These are phyloP conservation scores for Drosophila subquinaria DNA, from an alignment of 2,888 invertebrate genomes.

Conservation along the genomic window DNA sequence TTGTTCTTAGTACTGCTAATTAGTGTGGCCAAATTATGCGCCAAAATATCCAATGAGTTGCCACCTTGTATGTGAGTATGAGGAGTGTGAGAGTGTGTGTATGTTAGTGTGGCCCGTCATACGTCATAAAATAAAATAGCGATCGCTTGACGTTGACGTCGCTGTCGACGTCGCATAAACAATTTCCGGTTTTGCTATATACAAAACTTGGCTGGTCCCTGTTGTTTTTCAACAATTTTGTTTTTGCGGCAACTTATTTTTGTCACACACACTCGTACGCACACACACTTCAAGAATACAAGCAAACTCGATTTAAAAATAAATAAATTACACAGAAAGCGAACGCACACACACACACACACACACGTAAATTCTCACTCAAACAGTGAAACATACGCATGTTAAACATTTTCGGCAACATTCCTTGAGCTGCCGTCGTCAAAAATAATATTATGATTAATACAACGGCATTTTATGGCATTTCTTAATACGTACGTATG, in stretches of 20 bases:
- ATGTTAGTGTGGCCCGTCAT: constrained; percentile 33
- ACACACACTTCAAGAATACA: constrained; percentile 16
- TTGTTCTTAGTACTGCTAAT: constrained; percentile 61
- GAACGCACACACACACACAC: constrained; percentile 43
- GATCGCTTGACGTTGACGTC: constrained; percentile 45
- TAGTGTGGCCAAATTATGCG: constrained; percentile 79
- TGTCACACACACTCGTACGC: constrained; percentile 59
- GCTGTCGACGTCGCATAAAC: constrained; percentile 66
- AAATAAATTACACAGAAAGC: constrained; percentile 77
- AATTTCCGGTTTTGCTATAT: constrained; percentile 75
- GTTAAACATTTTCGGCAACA: constrained; percentile 56
- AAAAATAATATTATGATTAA: constrained; percentile 79
- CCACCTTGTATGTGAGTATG: constrained; percentile 39
- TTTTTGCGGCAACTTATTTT: constrained; percentile 75
- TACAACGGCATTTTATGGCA: constrained; percentile 72
- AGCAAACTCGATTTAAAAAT: constrained; percentile 75
- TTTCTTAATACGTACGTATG: constrained; percentile 48
- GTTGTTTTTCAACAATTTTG: constrained; percentile 66
- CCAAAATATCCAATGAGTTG: constrained; percentile 65
- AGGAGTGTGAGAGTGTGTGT: constrained; percentile 3
- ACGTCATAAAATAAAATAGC: constrained; percentile 74
- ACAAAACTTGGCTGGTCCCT: constrained; percentile 60
- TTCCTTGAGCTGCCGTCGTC: constrained; percentile 56
- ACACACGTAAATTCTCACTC: constrained; percentile 16
- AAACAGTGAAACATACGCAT: constrained; percentile 44